Evolutionary conservation across 1,140 invertebrate genomes (phyloP).

Genomic region (Medauroidea extradentata): DNA sequence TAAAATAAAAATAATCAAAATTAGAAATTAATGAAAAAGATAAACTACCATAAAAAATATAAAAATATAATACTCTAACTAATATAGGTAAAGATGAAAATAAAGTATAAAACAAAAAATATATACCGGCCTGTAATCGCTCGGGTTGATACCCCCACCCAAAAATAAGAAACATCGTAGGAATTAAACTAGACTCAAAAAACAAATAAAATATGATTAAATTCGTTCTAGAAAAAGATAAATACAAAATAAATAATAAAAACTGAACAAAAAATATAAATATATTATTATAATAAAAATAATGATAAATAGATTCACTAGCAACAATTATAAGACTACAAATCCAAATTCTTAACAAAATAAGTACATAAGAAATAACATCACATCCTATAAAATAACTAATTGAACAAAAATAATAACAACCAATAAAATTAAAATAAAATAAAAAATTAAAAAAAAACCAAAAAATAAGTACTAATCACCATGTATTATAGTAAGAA

Average conservation of each 20-base stretch:
- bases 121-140: conserved; percentile 52
- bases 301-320: conserved; percentile 45
- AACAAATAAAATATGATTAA: conserved; percentile 62
- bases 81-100: conserved; percentile 56
- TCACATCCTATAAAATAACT: conserved; percentile 44
- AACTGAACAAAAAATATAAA: conserved; percentile 51
- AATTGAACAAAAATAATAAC: conserved; percentile 38
- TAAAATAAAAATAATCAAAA: conserved; percentile 43
- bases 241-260: conserved; percentile 51
- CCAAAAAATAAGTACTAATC: conserved; percentile 30
- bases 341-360: conserved; percentile 51
- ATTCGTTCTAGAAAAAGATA: conserved; percentile 50
- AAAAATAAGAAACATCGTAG: conserved; percentile 58
- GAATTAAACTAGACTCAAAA: conserved; percentile 60
- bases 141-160: conserved; percentile 59
- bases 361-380: conserved; percentile 48
- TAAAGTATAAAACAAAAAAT: conserved; percentile 60
- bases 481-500: conserved; percentile 37
- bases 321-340: conserved; percentile 48
- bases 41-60: conserved; percentile 25
- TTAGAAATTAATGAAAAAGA: conserved; percentile 45
- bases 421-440: conserved; percentile 28
- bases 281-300: conserved; percentile 43
- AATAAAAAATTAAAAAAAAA: conserved; percentile 6
- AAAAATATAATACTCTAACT: conserved; percentile 49